Percentiles rank a stretch among this genome's conserved stretches.
phyloP scores from a whole-genome alignment of 2,113 vertebrate species.

The Ammospiza nelsoni region DNA sequence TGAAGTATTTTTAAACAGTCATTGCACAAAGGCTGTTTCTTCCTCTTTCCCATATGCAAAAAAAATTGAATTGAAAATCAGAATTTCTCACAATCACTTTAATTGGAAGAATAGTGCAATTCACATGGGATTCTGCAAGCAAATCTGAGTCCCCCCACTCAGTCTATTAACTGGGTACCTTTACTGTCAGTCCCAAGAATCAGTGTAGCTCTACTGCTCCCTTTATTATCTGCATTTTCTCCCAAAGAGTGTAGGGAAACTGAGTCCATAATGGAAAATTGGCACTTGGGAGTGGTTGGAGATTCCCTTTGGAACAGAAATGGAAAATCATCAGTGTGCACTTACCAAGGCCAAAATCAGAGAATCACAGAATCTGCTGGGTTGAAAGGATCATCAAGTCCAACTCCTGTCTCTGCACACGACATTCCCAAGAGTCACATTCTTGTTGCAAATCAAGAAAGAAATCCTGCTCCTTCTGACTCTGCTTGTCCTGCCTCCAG shows the following conservation, averaged over 20 bases:
- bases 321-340: background rate
- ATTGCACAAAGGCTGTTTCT: slow-evolving; percentile 41
- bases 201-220: background rate
- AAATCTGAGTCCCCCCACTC: background rate
- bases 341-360: background rate
- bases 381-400: background rate
- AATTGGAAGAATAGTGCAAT: background rate
- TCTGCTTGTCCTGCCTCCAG: background rate
- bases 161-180: background rate
- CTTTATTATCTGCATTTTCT: background rate
- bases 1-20: slow-evolving; percentile 67
- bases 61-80: background rate
- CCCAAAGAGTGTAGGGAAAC: background rate
- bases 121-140: background rate
- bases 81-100: slow-evolving; percentile 41
- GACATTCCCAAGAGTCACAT: background rate
- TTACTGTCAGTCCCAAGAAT: background rate
- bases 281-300: background rate
- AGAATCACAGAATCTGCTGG: background rate
- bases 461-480: background rate
- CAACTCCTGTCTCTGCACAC: background rate
- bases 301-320: background rate
- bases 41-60: slow-evolving; percentile 21
- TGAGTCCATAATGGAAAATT: background rate
- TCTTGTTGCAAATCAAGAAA: background rate